Evolutionary conservation across 2,888 invertebrate species (phyloP), one percentile per base, ranked within the genome.

Genomic region (Actias luna): DNA sequence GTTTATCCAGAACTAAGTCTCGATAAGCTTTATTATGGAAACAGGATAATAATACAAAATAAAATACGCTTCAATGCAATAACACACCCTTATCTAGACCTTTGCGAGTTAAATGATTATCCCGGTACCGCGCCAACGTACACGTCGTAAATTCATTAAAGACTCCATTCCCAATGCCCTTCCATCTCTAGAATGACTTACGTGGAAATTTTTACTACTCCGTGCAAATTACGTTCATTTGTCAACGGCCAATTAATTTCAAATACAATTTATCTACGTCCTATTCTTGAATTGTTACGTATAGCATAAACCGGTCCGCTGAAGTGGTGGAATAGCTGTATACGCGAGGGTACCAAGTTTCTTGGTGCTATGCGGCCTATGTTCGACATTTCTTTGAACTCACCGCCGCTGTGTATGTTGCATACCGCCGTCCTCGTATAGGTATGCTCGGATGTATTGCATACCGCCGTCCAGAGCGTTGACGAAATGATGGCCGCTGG

Each of bases 311-410:
- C 71, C 80, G 73, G 71, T 87, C 87, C 87, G 65, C 69, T 66
- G 76, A 82, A 84, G 87, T 88, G 87, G 84, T 76, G 80, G 88
- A 85, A 90, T 89, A 86, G 89, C 82, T 85, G 88, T 88, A 85
- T 83, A 71, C 79, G 79, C 81, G 77, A 82, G 73, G 76, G 79
- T 81, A 83, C 82, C 81, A 76, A 77, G 83, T 83, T 79, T 85
- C 87, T 78, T 68, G 69, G 82, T 80, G 88, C 80, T 88, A 92
- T 92, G 83, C 87, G 69, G 77, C 74, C 77, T 84, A 91, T 89
- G 86, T 74, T 72, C 73, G 85, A 74, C 73, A 87, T 84, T 80
- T 81, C 89, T 92, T 92, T 92, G 89, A 83, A 77, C 65, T 71
- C 69, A 83, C 91, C 91, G 90, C 74, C 74, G 60, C 65, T 67